These are phyloP conservation scores for Lepidurus packardi DNA, from an alignment of 1,140 invertebrate species.

Conservation along the genomic window DNA sequence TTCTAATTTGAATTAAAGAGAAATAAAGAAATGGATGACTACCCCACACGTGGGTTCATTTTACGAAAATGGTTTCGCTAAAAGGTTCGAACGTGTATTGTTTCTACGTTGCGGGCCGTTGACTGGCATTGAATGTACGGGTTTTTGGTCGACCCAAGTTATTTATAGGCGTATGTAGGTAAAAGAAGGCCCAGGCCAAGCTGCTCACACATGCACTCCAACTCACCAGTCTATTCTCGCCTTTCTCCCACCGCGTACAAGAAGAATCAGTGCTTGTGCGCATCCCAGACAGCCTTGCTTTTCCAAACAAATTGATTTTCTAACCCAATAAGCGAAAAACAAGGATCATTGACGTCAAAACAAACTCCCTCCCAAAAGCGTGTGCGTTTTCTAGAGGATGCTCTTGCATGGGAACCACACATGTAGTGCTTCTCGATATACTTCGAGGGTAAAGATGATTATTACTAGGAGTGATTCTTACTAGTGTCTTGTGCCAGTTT, in stretches of 20 bases:
- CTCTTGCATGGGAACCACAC: no score
- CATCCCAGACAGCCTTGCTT: background rate
- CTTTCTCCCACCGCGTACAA: slow-evolving; percentile 15
- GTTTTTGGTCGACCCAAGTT: slow-evolving; percentile 5
- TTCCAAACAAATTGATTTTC: slow-evolving; percentile 11
- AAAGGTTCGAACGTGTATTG: background rate
- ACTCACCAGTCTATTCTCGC: slow-evolving; percentile 21
- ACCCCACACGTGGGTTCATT: no score
- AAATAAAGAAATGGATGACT: no score
- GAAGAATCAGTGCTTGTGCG: slow-evolving; percentile 17
- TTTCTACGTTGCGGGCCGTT: background rate
- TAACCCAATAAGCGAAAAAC: slow-evolving; percentile 14
- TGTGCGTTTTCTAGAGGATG: background rate
- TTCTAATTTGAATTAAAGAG: no score
- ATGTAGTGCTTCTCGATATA: background rate
- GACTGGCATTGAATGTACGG: background rate
- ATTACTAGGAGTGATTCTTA: background rate
- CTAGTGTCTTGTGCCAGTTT: background rate
- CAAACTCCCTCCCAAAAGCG: background rate
- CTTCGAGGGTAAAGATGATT: background rate
- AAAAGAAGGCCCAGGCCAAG: background rate
- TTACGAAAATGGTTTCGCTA: background rate
- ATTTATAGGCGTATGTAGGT: slow-evolving; percentile 5
- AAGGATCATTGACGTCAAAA: slow-evolving; percentile 13
- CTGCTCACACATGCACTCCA: background rate